These are phyloP conservation scores for Magallana gigas DNA, from an alignment of 1,140 invertebrate species.

Conservation along the genomic window DNA sequence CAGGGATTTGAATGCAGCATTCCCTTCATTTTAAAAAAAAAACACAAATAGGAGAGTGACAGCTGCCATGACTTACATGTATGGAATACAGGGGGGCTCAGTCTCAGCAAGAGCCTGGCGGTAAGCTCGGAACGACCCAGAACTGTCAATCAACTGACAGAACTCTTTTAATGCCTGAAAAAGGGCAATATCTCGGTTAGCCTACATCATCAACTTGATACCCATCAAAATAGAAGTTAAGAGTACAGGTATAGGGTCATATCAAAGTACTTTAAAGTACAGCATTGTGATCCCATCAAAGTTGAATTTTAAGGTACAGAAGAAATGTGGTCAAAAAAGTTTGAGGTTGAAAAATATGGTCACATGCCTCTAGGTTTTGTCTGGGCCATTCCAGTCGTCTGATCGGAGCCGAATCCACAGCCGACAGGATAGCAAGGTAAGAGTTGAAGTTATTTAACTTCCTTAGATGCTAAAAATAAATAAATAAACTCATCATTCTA, in stretches of 20 bases:
- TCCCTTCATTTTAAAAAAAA: no score
- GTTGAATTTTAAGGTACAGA: no score
- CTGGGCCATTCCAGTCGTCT: slow-evolving; percentile 95
- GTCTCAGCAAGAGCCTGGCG: slow-evolving; percentile 95
- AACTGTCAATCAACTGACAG: slow-evolving; percentile 96
- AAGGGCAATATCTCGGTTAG: neutral
- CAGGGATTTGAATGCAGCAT: no score
- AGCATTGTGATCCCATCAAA: no score
- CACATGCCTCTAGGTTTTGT: slow-evolving; percentile 88
- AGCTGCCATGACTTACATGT: slow-evolving; percentile 88
- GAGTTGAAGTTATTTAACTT: slow-evolving; percentile 99
- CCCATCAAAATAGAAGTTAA: no score
- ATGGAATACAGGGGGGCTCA: slow-evolving; percentile 97
- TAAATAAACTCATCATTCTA: neutral
- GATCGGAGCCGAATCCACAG: slow-evolving; percentile 97
- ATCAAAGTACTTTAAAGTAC: no score
- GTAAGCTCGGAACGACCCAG: slow-evolving; percentile 96
- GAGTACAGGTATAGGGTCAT: no score
- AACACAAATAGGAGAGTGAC: no score
- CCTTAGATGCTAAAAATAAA: slow-evolving; percentile 83
- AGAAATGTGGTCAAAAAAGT: no score
- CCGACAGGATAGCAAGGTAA: slow-evolving; percentile 96
- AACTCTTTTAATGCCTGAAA: slow-evolving; percentile 89
- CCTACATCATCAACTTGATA: no score
- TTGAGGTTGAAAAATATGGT: no score